These are phyloP conservation scores for Serripes groenlandicus DNA, from an alignment of 2,888 invertebrate species.

Conservation along the genomic window DNA sequence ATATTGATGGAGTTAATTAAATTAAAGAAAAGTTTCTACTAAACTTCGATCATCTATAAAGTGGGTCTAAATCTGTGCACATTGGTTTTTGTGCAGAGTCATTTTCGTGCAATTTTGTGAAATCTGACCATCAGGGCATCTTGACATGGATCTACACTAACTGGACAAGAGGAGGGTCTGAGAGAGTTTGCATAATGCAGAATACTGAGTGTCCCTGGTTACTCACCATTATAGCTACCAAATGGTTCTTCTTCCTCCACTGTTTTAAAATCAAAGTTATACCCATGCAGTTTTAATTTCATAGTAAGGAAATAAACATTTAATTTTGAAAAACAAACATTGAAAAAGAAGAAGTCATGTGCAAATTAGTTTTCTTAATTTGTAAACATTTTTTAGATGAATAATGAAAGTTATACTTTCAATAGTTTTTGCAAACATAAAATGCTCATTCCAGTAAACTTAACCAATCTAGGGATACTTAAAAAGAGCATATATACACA, in stretches of 20 bases:
- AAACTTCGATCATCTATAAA: too few species aligned
- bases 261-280: slow-evolving; percentile 19
- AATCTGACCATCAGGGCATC: background rate
- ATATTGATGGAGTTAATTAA: too few species aligned
- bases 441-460: too few species aligned
- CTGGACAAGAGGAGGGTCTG: background rate
- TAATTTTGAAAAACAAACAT: background rate
- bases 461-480: too few species aligned
- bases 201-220: background rate
- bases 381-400: too few species aligned
- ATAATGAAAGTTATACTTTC: too few species aligned
- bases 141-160: slow-evolving; percentile 19
- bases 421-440: too few species aligned
- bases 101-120: slow-evolving; percentile 2
- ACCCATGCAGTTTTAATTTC: slow-evolving; percentile 12
- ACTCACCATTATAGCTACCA: slow-evolving; percentile 5
- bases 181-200: slow-evolving; percentile 18
- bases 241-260: slow-evolving; percentile 11
- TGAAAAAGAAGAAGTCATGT: background rate
- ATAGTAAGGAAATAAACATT: background rate
- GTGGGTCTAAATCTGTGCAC: too few species aligned
- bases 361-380: too few species aligned
- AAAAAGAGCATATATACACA: too few species aligned
- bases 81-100: too few species aligned
- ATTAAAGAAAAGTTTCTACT: too few species aligned